Evolutionary conservation across 2,797 vertebrate species (phyloP).

Genomic region (Columba guinea): DNA sequence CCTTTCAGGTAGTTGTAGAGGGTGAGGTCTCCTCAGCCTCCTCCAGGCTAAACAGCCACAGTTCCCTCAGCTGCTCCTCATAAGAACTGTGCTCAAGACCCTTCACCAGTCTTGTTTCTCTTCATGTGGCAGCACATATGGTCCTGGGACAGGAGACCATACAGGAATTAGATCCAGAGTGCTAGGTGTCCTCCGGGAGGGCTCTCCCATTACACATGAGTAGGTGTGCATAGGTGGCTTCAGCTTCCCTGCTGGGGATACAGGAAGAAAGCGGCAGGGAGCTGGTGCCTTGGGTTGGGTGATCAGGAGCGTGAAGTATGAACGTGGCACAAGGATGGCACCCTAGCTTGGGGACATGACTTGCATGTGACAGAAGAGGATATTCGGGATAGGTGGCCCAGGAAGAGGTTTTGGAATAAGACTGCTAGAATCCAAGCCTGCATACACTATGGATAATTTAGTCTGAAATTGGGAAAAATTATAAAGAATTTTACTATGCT

Average conservation of each 20-base stretch:
- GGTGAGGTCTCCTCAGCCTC: too few species aligned
- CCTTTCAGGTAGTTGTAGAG: too few species aligned
- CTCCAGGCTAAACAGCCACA: too few species aligned
- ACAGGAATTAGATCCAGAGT: not conserved
- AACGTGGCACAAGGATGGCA: accelerated
- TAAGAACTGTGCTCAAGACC: too few species aligned
- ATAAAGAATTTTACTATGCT: not conserved
- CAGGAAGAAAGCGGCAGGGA: not conserved
- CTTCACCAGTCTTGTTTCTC: too few species aligned
- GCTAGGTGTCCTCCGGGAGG: not conserved
- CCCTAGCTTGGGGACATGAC: not conserved
- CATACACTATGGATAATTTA: not conserved
- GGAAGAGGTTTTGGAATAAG: not conserved
- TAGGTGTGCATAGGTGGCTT: not conserved
- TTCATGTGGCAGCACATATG: accelerated
- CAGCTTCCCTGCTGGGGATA: not conserved
- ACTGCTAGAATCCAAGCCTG: not conserved
- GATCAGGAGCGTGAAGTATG: accelerated
- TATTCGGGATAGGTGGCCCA: not conserved
- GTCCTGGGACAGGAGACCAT: not conserved
- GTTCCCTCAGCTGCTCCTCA: too few species aligned
- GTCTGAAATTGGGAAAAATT: not conserved
- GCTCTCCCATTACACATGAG: not conserved
- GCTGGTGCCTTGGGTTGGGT: accelerated
- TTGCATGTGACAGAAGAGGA: not conserved